Percentiles rank a stretch among this genome's conserved stretches.
Conservation (phyloP, 2,113 vertebrate genomes). For the Carassius gibelio region DNA sequence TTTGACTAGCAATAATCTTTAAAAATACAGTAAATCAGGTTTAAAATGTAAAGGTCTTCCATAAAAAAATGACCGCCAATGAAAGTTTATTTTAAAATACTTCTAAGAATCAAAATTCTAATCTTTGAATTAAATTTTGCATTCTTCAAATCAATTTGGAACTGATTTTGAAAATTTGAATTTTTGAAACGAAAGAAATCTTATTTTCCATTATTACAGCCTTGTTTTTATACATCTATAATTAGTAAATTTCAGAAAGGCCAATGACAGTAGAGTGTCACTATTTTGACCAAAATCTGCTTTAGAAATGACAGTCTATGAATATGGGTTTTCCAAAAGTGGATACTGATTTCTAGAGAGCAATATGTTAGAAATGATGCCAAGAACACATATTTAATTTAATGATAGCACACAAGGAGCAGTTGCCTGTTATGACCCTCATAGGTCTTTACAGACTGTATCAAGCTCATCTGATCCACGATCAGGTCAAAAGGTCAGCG, state of each 20-base stretch:
- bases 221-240: neutral
- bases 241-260: neutral
- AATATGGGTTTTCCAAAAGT: neutral
- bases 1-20: neutral
- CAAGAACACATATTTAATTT: neutral
- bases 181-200: neutral
- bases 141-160: neutral
- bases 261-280: neutral
- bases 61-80: too few relatives aligned
- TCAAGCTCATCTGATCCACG: slow-evolving; percentile 15
- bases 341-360: neutral
- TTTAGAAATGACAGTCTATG: neutral
- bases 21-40: too few relatives aligned
- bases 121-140: neutral
- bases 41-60: too few relatives aligned
- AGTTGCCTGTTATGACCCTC: neutral
- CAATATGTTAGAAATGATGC: neutral
- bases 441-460: neutral
- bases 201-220: neutral
- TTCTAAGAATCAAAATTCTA: neutral
- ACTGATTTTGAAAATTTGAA: neutral
- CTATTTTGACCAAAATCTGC: neutral
- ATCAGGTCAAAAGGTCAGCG: slow-evolving; percentile 15
- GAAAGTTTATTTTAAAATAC: neutral
- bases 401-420: neutral